Evolutionary conservation across 2,113 vertebrate genomes (phyloP).

Genomic region (Psittacula cyanocephala): DNA sequence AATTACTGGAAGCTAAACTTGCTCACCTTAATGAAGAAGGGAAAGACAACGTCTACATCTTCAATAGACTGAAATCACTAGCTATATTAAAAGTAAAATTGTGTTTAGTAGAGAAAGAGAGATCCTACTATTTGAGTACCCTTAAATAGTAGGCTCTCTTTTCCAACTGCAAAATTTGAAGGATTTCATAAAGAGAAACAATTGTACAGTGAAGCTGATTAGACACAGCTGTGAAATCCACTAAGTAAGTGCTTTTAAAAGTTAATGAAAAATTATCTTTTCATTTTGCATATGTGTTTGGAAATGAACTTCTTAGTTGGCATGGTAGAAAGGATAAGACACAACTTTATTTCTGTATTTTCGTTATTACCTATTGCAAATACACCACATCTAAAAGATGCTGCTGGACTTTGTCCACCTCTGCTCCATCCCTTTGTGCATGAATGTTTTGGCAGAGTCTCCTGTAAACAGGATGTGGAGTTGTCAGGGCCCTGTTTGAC

Average conservation of each 20-base stretch:
- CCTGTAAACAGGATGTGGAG: neutral
- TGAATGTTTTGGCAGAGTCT: neutral
- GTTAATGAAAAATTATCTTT: neutral
- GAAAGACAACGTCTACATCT: neutral
- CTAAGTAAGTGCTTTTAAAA: neutral
- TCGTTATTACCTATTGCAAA: neutral
- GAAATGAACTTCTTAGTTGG: neutral
- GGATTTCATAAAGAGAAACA: neutral
- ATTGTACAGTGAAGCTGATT: neutral
- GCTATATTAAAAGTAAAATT: neutral
- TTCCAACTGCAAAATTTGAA: neutral
- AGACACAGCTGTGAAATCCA: neutral
- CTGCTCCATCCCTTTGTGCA: neutral
- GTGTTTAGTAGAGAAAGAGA: neutral
- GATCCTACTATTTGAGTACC: neutral
- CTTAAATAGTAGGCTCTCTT: neutral
- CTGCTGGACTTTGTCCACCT: neutral
- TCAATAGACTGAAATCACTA: neutral
- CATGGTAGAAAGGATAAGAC: neutral
- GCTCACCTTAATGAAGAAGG: neutral
- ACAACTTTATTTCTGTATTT: neutral
- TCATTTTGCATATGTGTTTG: neutral
- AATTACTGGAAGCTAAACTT: neutral
- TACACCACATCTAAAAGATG: neutral
- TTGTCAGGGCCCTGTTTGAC: neutral